Conservation (phyloP, 2,888 invertebrate species). For the Stratiomys singularior region DNA sequence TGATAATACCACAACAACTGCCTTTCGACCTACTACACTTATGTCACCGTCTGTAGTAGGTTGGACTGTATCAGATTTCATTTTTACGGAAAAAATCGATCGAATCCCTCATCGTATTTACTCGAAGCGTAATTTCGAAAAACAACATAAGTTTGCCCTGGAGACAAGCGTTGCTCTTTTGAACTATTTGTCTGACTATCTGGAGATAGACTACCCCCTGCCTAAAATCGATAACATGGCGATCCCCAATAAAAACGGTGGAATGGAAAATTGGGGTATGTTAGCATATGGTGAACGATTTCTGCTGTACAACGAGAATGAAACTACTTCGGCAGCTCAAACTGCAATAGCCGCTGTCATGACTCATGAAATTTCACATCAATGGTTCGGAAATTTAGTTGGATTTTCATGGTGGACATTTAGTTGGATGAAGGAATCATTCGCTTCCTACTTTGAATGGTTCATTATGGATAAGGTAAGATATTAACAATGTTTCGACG, state of each 20-base stretch:
- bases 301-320: conserved; percentile 58
- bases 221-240: conserved; percentile 90
- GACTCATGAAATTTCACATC: conserved; percentile 74
- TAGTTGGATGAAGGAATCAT: conserved; percentile 80
- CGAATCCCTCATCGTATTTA: conserved; percentile 59
- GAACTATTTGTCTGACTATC: conserved; percentile 75
- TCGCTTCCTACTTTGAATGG: conserved; percentile 77
- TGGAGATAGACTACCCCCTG: conserved; percentile 77
- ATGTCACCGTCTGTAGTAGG: conserved; percentile 88
- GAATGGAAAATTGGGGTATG: conserved; percentile 96
- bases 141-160: conserved; percentile 74
- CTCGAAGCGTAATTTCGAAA: conserved; percentile 59
- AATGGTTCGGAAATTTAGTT: conserved; percentile 84
- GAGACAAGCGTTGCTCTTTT: conserved; percentile 78
- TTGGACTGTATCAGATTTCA: conserved; percentile 75
- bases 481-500: no score
- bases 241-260: conserved; percentile 82
- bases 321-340: conserved; percentile 58
- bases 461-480: conserved; percentile 68
- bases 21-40: conserved; percentile 66
- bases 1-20: conserved; percentile 54
- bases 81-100: conserved; percentile 55
- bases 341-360: conserved; percentile 68
- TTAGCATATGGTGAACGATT: conserved; percentile 70
- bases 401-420: conserved; percentile 77